Percentiles rank a stretch among this genome's conserved stretches.
phyloP scores from a whole-genome alignment of 2,113 vertebrate genomes.

The Tetrax tetrax region DNA sequence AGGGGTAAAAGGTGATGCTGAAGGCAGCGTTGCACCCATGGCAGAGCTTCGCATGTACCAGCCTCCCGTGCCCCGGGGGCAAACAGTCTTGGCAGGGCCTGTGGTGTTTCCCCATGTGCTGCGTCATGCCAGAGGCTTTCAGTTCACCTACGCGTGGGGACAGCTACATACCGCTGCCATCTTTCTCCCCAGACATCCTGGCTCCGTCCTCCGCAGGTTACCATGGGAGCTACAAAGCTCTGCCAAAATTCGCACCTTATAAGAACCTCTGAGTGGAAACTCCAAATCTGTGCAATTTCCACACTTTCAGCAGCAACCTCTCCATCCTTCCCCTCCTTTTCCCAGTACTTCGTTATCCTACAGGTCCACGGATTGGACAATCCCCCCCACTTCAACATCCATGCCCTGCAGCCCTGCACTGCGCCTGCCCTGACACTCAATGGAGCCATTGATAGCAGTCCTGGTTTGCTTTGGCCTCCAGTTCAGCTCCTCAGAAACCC shows the following conservation, averaged over 20 bases:
- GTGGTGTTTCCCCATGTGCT: not conserved
- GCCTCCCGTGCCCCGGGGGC: accelerated
- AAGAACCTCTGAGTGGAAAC: constrained; percentile 51
- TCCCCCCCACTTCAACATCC: accelerated
- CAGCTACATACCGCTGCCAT: not conserved
- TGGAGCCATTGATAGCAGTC: not conserved
- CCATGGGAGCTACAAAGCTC: constrained; percentile 6
- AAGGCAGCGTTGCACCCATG: not conserved
- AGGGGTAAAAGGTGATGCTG: not conserved
- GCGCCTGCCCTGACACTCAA: not conserved
- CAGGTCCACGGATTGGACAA: not conserved
- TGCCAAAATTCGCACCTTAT: constrained; percentile 56
- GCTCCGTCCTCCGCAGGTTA: constrained; percentile 2
- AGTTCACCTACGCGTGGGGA: accelerated
- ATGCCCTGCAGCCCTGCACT: not conserved
- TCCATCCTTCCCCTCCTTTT: not conserved
- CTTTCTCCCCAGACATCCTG: constrained; percentile 56
- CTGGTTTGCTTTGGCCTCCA: not conserved
- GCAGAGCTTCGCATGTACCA: accelerated
- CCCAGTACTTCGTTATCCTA: not conserved
- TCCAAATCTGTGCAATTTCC: constrained; percentile 3
- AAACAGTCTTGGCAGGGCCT: not conserved
- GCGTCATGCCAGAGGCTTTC: not conserved
- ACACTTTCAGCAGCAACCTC: not conserved
- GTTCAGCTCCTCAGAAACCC: not conserved